phyloP scores from a whole-genome alignment of 1,140 invertebrate species.

The Drosophila suzukii region DNA sequence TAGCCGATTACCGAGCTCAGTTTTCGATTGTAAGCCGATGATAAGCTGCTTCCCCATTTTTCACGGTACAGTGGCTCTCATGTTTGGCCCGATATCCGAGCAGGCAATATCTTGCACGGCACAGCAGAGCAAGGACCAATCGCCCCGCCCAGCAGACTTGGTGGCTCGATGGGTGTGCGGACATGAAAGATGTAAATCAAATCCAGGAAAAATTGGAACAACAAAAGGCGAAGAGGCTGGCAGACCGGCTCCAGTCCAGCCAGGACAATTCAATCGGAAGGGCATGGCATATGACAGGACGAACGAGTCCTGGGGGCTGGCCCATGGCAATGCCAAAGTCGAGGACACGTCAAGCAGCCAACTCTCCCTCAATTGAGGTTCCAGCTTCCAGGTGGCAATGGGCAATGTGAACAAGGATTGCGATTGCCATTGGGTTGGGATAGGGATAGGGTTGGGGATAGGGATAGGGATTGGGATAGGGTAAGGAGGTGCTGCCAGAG shows the following conservation, averaged over 20 bases:
- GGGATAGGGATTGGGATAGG: neutral
- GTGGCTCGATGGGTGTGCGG: conserved; percentile 33
- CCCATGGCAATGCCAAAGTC: conserved; percentile 32
- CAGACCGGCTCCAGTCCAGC: conserved; percentile 1
- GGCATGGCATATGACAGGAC: conserved; percentile 43
- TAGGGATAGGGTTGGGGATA: neutral
- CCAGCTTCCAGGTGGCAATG: conserved; percentile 43
- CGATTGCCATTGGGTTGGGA: neutral
- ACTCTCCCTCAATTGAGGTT: conserved; percentile 34
- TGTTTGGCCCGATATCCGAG: conserved; percentile 11
- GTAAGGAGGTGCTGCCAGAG: conserved; percentile 4
- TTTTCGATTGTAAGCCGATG: conserved; percentile 28
- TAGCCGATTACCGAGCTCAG: conserved; percentile 24
- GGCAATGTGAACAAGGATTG: conserved; percentile 5
- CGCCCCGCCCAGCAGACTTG: neutral
- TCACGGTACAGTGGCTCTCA: conserved; percentile 18
- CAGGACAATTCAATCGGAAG: conserved; percentile 40
- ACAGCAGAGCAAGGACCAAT: conserved; percentile 40
- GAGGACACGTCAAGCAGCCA: conserved; percentile 46
- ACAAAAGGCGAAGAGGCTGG: conserved; percentile 24
- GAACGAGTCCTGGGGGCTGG: conserved; percentile 8
- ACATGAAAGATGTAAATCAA: conserved; percentile 49
- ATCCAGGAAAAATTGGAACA: conserved; percentile 43
- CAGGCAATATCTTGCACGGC: conserved; percentile 37
- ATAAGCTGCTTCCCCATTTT: conserved; percentile 22